These are phyloP conservation scores for Drosophila arawakana DNA, from an alignment of 1,140 invertebrate species.

Conservation along the genomic window DNA sequence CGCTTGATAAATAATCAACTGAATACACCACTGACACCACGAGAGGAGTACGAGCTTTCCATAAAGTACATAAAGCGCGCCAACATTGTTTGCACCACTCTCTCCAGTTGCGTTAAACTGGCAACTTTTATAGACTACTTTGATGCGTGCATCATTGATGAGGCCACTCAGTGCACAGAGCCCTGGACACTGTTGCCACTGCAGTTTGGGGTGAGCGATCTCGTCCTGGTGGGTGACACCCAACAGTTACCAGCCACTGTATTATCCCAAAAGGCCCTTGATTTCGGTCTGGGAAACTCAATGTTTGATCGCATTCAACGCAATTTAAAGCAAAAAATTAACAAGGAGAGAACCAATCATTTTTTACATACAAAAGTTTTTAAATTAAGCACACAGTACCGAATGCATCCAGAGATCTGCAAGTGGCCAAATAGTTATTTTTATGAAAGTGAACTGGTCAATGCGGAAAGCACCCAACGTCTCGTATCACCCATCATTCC, in stretches of 20 bases:
- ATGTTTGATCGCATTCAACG: conserved; percentile 86
- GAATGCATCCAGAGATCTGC: conserved; percentile 93
- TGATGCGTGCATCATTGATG: conserved; percentile 95
- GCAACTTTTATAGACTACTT: conserved; percentile 86
- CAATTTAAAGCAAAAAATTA: conserved; percentile 71
- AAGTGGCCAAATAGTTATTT: conserved; percentile 91
- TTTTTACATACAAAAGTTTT: conserved; percentile 79
- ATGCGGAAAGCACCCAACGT: conserved; percentile 30
- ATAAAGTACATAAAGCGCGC: conserved; percentile 55
- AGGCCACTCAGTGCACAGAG: conserved; percentile 95
- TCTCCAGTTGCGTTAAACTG: conserved; percentile 79
- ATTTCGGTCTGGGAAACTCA: conserved; percentile 67
- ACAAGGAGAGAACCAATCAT: conserved; percentile 13
- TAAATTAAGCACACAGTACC: conserved; percentile 91
- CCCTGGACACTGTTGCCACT: conserved; percentile 93
- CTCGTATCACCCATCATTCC: conserved; percentile 82
- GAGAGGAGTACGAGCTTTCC: conserved; percentile 64
- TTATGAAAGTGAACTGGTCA: conserved; percentile 87
- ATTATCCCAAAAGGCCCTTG: conserved; percentile 85
- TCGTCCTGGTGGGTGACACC: conserved; percentile 95
- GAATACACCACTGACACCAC: conserved; percentile 44
- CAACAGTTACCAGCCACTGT: conserved; percentile 94
- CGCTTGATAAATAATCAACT: conserved; percentile 42
- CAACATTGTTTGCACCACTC: conserved; percentile 84
- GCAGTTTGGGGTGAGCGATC: conserved; percentile 88